Evolutionary conservation across 2,888 invertebrate genomes (phyloP), one percentile per base, ranked within the genome.

Genomic region (Phasia obesa): DNA sequence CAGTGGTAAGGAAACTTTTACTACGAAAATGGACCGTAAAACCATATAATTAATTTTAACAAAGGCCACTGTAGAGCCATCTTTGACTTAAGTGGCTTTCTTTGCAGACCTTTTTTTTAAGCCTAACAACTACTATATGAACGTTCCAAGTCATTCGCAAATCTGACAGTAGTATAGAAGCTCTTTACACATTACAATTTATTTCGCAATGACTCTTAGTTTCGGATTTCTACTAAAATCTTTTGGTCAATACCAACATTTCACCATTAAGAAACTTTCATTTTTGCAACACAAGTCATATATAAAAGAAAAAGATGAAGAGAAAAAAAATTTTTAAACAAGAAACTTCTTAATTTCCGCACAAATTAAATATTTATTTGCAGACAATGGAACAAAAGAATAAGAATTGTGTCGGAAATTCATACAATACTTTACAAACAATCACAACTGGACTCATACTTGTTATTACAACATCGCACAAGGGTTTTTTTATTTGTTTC

Each of bases 331-430:
- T 6, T 60, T 49, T 31, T 51, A 27, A 62, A 67, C 49, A 77
- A 57, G 49, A 73, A 79, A 73, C 71, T 73, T 73, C 42, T 42
- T 81, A 70, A 81, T 76, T 53, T 70, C 70, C 76, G 51, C 27
- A 81, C 59, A 76, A 74, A 74, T 80, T 74, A 80, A 69, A 60
- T 75, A 76, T 76, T 74, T 76, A 65, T 69, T 65, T 81, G 64
- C 81, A 76, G 70, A 76, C 81, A 81, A 70, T 70, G 62, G 70
- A 70, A 75, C 55, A 75, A 81, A 75, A 31, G 60, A 80, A 59
- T 17, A 57, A n/a, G 49, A 59, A 65, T 64, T 75, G 23, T 70
- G 55, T 70, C 75, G 70, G 70, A 75, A 81, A 70, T 64, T 38
- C 47, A 59, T 23, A 64, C 64, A 70, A 65, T 59, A 21, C 51